Base-by-base conservation (phyloP, 2,797 vertebrate species). In the Pangasius djambal region DNA sequence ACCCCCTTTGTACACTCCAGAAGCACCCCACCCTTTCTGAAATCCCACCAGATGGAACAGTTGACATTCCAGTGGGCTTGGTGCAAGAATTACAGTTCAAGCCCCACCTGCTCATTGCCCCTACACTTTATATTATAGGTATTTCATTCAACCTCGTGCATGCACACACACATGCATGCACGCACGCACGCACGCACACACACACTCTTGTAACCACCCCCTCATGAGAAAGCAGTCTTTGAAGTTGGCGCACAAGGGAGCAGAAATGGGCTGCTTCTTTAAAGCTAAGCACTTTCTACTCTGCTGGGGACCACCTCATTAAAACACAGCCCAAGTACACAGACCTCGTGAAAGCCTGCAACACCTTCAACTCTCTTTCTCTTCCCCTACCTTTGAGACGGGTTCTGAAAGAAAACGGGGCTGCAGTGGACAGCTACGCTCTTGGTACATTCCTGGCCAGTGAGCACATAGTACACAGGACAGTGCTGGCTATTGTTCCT, bases 401-500 rank as follows among this genome's bases (percentile, higher is more conserved):
- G 16, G 55, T n/a, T 65, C 61, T 69, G 18, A 69, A 20, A 79
- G 85, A 61, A 83, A 81, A 10, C 9, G 44, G 25, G 77, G 82
- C 37, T 34, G 50, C 16, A 44, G 52, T 52, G 72, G 63, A 89
- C 78, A 88, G 86, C 44, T 82, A 88, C 83, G 82, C 88, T 89
- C 63, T 86, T 89, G 86, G 82, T 86, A 83, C 89, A 92, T 90
- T 90, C 89, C 86, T 92, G 50, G 48, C 89, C 84, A 88, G 69
- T 92, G 90, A 91, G 83, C n/a, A 44, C 90, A 91, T n/a, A 28
- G 86, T 10, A 85, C 59, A 67, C 40, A 13, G 52, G 82, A 92
- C 92, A 90, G 89, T 90, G 85, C 81, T 69, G 87, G 65, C 89
- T 82, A 92, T 91, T 92, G 89, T 91, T 89, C 84, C 22, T 59